Conservation (phyloP, 2,113 vertebrate species). For the Gavialis gangeticus region DNA sequence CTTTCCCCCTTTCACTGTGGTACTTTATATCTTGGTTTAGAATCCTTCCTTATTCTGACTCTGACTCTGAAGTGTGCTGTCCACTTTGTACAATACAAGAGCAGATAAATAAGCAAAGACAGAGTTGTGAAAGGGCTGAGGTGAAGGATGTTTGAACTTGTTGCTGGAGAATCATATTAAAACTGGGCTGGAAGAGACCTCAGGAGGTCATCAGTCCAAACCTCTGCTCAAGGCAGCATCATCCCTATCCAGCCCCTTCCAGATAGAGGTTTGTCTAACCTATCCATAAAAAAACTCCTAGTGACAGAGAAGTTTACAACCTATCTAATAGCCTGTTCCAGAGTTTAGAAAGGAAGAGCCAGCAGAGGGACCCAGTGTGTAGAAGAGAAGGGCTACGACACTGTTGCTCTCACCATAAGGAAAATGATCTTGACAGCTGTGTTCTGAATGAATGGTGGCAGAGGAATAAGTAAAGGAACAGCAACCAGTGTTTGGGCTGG, state of each 20-base stretch:
- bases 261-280: no score
- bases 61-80: no score
- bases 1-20: neutral
- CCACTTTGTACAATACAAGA: no score
- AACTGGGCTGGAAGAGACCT: no score
- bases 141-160: neutral
- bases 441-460: neutral
- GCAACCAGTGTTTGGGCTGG: neutral
- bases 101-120: neutral
- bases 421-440: neutral
- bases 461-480: neutral
- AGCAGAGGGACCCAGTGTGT: neutral
- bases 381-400: neutral
- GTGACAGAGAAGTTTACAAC: no score
- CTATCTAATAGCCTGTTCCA: no score
- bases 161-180: no score
- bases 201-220: no score
- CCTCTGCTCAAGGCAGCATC: no score
- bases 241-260: no score
- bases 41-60: neutral
- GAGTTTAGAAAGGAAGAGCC: no score
- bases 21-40: neutral
- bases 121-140: neutral
- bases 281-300: no score
- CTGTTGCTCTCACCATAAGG: neutral